Base-by-base conservation (phyloP, 2,888 invertebrate species). In the Pyrrhosoma nymphula region DNA sequence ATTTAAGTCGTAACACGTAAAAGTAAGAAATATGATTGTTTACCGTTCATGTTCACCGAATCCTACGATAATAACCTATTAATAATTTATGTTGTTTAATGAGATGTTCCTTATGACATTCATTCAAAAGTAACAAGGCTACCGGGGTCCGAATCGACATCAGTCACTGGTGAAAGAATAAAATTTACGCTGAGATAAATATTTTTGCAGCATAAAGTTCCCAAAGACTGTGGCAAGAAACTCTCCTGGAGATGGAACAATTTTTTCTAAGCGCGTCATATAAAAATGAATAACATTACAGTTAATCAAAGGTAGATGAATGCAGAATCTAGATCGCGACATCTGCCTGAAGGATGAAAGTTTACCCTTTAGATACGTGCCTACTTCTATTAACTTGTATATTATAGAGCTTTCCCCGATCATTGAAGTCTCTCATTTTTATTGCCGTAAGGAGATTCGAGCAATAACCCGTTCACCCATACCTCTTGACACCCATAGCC, bases 401-500 rank as follows among this genome's bases (percentile, higher is more conserved):
- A 82, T 82, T 82, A n/a, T n/a, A n/a, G 14, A 82, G 82, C 82
- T 82, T 82, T 82, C 82, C 3, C 82, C 82, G 82, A 0, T 82
- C 82, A 18, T 35, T 82, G 30, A 82, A 82, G 35, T 82, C 82
- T 82, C 82, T 26, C 30, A 18, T 82, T 82, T 82, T 35, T 16
- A 82, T 82, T 18, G 35, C 30, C 14, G 82, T 14, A 0, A 16
- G 35, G 35, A 82, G 12, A 82, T 82, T 35, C 30, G 14, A 14
- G 82, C 16, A 35, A 30, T 82, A 82, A 82, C 82, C 35, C 82
- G 35, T 82, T 82, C 26, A 35, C 60, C 14, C 82, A 35, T 35
- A 35, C 82, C 82, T 82, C n/a, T 35, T 82, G 82, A 82, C 82
- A 82, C 82, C 82, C 82, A 82, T 35, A 35, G n/a, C 10, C 69